Evolutionary conservation across 2,113 vertebrate genomes (phyloP).

Genomic region (Mystacornis crossleyi): DNA sequence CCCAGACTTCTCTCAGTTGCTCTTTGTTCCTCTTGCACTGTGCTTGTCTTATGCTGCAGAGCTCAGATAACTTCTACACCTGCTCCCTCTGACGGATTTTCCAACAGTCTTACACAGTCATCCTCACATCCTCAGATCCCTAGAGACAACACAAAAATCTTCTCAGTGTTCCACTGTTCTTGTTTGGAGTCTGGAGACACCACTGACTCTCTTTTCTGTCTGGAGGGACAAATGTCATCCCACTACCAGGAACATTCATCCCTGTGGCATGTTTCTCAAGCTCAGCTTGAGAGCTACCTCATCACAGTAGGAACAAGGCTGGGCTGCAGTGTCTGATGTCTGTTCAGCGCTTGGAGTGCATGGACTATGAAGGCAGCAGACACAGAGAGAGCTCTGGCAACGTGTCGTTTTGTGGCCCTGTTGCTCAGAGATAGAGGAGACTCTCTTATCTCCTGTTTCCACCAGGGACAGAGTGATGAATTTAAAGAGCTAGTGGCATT

Average conservation of each 20-base stretch:
- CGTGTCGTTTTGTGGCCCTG: not conserved
- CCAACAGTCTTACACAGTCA: not conserved
- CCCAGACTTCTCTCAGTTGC: not conserved
- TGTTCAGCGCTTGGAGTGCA: not conserved
- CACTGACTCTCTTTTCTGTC: accelerated
- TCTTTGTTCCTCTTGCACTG: not conserved
- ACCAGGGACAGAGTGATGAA: not conserved
- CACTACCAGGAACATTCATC: not conserved
- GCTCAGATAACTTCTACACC: not conserved
- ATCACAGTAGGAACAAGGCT: not conserved
- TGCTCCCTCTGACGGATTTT: accelerated
- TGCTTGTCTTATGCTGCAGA: not conserved
- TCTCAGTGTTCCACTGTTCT: not conserved
- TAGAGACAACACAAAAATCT: not conserved
- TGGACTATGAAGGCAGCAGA: not conserved
- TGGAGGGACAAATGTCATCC: not conserved
- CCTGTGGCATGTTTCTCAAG: not conserved
- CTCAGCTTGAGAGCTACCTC: not conserved
- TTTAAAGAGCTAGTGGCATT: not conserved
- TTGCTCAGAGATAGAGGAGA: not conserved
- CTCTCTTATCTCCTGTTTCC: not conserved
- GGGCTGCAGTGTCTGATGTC: not conserved
- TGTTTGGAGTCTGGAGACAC: not conserved
- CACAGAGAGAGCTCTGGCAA: not conserved
- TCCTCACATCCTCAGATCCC: not conserved